Evolutionary conservation across 1,140 invertebrate genomes (phyloP).

Genomic region (Phymastichus coffea): DNA sequence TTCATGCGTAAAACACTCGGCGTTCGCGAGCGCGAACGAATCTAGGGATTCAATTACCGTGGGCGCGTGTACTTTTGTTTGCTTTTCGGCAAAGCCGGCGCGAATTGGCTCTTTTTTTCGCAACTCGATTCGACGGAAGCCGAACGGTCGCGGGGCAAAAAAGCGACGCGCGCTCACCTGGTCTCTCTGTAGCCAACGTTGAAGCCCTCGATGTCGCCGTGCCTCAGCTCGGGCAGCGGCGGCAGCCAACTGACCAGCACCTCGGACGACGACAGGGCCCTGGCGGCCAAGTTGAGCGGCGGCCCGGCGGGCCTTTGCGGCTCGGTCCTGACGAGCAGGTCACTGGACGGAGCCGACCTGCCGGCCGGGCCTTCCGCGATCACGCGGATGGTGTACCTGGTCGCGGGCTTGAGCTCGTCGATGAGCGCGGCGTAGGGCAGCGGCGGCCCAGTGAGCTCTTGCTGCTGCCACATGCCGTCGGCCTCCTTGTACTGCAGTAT

Average conservation of each 20-base stretch:
- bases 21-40: background rate
- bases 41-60: background rate
- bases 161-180: conserved; percentile 38
- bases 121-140: too few relatives aligned
- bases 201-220: conserved; percentile 73
- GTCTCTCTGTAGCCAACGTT: conserved; percentile 57
- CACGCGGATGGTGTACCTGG: conserved; percentile 72
- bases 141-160: background rate
- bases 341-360: conserved; percentile 69
- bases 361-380: conserved; percentile 77
- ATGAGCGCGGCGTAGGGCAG: conserved; percentile 63
- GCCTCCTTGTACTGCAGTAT: conserved; percentile 71
- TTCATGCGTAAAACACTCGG: too few relatives aligned
- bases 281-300: conserved; percentile 68
- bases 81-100: too few relatives aligned
- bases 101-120: too few relatives aligned
- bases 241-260: conserved; percentile 77
- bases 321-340: conserved; percentile 68
- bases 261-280: conserved; percentile 74
- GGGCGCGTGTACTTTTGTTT: background rate
- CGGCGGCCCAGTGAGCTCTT: conserved; percentile 65
- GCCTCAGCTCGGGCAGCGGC: conserved; percentile 66
- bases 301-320: conserved; percentile 77
- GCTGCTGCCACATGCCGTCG: conserved; percentile 67
- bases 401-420: conserved; percentile 75